Conservation (phyloP, 2,797 vertebrate species). For the Sebastes kiyomatsui region DNA sequence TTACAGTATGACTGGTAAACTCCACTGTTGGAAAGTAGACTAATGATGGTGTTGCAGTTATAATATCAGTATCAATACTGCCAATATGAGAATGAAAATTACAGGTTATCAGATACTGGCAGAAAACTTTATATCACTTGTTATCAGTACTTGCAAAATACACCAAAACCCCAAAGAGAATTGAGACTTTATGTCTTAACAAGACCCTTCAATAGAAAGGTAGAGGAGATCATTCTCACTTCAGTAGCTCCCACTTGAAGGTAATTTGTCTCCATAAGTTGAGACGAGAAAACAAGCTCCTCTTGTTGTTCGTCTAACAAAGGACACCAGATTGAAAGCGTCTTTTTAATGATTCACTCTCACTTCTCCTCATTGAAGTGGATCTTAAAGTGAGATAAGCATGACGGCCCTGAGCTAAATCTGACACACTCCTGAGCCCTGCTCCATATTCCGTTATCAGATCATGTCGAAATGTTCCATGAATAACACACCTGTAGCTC, state of each 20-base stretch:
- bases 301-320: slow-evolving; percentile 8
- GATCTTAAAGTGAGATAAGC: slow-evolving; percentile 25
- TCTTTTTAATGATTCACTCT: slow-evolving; percentile 1
- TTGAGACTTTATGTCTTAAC: neutral
- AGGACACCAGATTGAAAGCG: neutral
- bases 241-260: neutral
- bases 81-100: neutral
- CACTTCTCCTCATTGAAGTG: neutral
- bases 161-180: neutral
- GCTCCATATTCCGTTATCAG: slow-evolving; percentile 65
- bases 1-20: neutral
- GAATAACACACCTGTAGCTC: slow-evolving; percentile 13
- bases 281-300: slow-evolving; percentile 23
- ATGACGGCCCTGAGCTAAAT: slow-evolving; percentile 50
- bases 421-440: slow-evolving; percentile 66
- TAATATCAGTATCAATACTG: neutral
- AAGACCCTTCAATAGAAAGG: neutral
- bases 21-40: neutral
- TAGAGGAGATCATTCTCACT: slow-evolving; percentile 11
- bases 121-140: neutral
- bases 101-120: neutral
- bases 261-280: slow-evolving; percentile 8
- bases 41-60: neutral
- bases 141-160: neutral
- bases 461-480: slow-evolving; percentile 12